Conservation (phyloP, 30 jellyfish, hydroid and myxozoan species). For the Hydractinia echinata region DNA sequence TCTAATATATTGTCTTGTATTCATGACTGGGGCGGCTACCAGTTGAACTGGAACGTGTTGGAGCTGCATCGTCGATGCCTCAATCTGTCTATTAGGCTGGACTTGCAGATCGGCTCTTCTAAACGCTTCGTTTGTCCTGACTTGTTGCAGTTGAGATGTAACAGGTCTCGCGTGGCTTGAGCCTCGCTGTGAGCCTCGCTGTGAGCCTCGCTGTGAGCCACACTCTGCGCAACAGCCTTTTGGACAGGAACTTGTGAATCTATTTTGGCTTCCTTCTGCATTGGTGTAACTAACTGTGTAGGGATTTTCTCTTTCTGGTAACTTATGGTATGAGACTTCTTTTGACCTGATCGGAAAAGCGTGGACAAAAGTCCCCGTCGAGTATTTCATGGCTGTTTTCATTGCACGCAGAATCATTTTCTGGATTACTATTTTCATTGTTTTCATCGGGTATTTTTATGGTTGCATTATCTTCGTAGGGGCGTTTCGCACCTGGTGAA, state of each 20-base stretch:
- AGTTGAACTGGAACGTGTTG: not conserved
- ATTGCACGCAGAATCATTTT: not conserved
- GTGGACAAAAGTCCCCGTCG: not conserved
- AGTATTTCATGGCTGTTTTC: not conserved
- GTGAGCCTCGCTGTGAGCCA: not conserved
- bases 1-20: conserved; percentile 2
- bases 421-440: too few relatives aligned
- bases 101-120: too few relatives aligned
- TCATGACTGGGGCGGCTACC: not conserved
- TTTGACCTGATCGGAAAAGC: not conserved
- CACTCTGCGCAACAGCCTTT: not conserved
- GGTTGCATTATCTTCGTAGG: too few relatives aligned
- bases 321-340: not conserved
- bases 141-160: not conserved
- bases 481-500: too few relatives aligned
- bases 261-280: not conserved
- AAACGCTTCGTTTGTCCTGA: too few relatives aligned
- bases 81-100: too few relatives aligned
- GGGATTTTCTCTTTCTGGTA: not conserved
- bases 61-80: not conserved
- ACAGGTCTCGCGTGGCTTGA: not conserved
- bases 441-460: too few relatives aligned
- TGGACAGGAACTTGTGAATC: not conserved
- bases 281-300: conserved; percentile 15
- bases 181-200: not conserved